Base-by-base conservation (phyloP, 2,888 invertebrate species). In the Phrixothrix hirtus region DNA sequence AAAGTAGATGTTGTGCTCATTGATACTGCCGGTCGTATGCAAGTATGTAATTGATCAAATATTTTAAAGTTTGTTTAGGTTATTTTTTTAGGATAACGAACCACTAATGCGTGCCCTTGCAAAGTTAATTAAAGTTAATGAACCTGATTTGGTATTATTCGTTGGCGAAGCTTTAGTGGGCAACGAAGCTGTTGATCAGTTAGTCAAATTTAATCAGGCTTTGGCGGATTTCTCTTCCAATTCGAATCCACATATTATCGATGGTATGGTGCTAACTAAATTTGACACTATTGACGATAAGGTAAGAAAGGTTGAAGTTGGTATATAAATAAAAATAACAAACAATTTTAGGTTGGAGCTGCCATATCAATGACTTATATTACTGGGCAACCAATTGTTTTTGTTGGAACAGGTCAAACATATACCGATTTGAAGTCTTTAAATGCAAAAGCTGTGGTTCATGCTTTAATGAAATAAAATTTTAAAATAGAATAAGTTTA, bases 321-420 rank as follows among this genome's bases (percentile, higher is more conserved):
- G 4, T 21, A 21, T 5, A 31, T 30, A 7, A n/a, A 21, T 21
- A n/a, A n/a, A n/a, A n/a, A n/a, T n/a, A n/a, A n/a, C n/a, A n/a
- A n/a, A n/a, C n/a, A n/a, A n/a, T n/a, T 49, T n/a, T 49, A 75
- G 75, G 75, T 99, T 14, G 99, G 99, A 6, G 99, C 99, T 30
- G 98, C 99, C 11, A 96, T 99, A 65, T 99, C 99, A 10, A 99
- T 99, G 99, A 97, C 99, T 0, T 99, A 99, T 76, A 96, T 98
- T 57, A 99, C 99, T 0, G 99, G 99, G 0, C 98, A 99, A 76
- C 99, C 99, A 0, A 99, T 99, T 43, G 95, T 97, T 32, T 97
- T 97, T 74, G 98, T 99, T 10, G 99, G 99, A 27, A 98, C 97
- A 1, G 99, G 99, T 1, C 99, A 99, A 79, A 99, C 98, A 0